Percentiles rank a stretch among this genome's conserved stretches.
Evolutionary conservation across 1,140 invertebrate genomes (phyloP).

Genomic region (Nasonia vitripennis): DNA sequence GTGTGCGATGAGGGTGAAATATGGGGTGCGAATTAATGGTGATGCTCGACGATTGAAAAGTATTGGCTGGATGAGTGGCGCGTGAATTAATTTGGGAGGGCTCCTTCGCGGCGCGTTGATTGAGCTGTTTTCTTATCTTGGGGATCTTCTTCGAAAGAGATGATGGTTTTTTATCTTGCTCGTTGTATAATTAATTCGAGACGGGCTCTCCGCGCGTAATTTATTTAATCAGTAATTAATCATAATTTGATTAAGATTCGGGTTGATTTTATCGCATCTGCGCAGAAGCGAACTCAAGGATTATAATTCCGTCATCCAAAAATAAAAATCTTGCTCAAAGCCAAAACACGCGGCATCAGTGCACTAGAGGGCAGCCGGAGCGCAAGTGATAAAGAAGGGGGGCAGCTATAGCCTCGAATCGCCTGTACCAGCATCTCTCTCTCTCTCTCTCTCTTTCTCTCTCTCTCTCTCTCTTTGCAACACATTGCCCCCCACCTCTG

Average conservation of each 20-base stretch:
- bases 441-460: constrained; percentile 40
- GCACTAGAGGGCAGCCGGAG: neutral
- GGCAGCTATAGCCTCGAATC: constrained; percentile 35
- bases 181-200: neutral
- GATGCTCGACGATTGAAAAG: neutral
- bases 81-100: neutral
- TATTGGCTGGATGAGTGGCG: neutral
- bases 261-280: too few species aligned
- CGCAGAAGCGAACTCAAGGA: too few species aligned
- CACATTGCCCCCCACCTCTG: constrained; percentile 31
- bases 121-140: neutral
- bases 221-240: neutral
- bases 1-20: neutral
- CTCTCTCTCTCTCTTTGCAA: constrained; percentile 33
- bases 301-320: too few species aligned
- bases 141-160: neutral
- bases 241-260: too few species aligned
- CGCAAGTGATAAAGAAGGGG: constrained; percentile 15
- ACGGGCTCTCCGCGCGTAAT: neutral
- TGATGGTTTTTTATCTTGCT: neutral
- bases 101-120: neutral
- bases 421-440: constrained; percentile 13
- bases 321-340: neutral
- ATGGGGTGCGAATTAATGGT: neutral
- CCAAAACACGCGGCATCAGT: neutral